A percentile compares a stretch with the other conserved stretches of the same genome.
Conservation (phyloP, 2,888 invertebrate genomes). For the Smittia aterrima region DNA sequence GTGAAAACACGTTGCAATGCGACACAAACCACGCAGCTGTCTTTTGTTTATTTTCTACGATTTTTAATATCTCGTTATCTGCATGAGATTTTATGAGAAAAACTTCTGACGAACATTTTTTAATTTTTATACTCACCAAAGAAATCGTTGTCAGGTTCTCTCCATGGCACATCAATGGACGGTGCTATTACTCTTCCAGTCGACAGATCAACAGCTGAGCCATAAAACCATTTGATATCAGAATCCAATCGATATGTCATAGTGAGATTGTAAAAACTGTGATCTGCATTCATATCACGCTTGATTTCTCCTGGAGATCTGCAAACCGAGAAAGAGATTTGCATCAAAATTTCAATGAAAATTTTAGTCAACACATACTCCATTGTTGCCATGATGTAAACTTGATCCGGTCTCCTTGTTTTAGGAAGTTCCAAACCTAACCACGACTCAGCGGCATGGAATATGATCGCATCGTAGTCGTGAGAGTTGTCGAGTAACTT, state of each 20-base stretch:
- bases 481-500: slow-evolving; percentile 48
- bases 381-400: slow-evolving; percentile 53
- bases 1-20: slow-evolving; percentile 55
- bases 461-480: slow-evolving; percentile 57
- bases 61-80: neutral
- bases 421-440: slow-evolving; percentile 49
- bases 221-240: slow-evolving; percentile 56
- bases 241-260: slow-evolving; percentile 60
- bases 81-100: neutral
- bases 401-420: slow-evolving; percentile 51
- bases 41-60: slow-evolving; percentile 46
- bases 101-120: neutral
- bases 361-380: slow-evolving; percentile 6
- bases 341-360: neutral
- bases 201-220: slow-evolving; percentile 47
- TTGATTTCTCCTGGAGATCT: slow-evolving; percentile 51
- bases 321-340: neutral
- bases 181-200: slow-evolving; percentile 49
- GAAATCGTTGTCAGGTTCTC: slow-evolving; percentile 47
- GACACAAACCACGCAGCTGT: slow-evolving; percentile 61
- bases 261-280: slow-evolving; percentile 58
- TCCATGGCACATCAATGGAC: slow-evolving; percentile 46
- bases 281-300: slow-evolving; percentile 49
- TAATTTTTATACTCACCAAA: too few species aligned
- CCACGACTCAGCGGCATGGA: slow-evolving; percentile 55